phyloP scores from a whole-genome alignment of 2,113 vertebrate genomes.

The Pholis gunnellus region DNA sequence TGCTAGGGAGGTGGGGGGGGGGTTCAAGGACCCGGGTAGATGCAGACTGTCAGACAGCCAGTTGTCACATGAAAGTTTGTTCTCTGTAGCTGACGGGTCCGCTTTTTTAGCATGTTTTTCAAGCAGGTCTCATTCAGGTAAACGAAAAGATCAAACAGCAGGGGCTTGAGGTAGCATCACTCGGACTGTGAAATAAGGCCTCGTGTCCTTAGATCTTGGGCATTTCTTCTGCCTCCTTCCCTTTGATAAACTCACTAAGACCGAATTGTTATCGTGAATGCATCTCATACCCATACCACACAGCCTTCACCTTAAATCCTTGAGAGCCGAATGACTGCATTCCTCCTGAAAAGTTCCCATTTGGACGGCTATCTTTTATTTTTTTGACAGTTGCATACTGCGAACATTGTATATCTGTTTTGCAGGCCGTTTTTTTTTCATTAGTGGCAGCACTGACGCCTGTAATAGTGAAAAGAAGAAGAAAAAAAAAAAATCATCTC shows the following conservation, averaged over 20 bases:
- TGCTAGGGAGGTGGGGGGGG: background rate
- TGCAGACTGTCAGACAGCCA: conserved; percentile 50
- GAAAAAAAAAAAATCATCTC: conserved; percentile 43
- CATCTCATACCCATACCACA: conserved; percentile 48
- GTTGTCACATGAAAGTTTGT: conserved; percentile 67
- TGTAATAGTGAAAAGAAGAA: conserved; percentile 59
- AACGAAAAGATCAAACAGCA: conserved; percentile 74
- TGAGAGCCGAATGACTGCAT: conserved; percentile 37
- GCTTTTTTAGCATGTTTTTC: conserved; percentile 49
- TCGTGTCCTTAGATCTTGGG: conserved; percentile 66
- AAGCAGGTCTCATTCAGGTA: conserved; percentile 63
- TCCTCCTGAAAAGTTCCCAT: conserved; percentile 61
- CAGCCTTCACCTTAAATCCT: conserved; percentile 34
- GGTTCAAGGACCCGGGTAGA: background rate
- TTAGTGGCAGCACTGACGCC: conserved; percentile 60
- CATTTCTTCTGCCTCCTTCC: conserved; percentile 49
- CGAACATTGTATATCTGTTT: conserved; percentile 69
- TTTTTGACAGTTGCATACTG: conserved; percentile 61
- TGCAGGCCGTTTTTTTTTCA: conserved; percentile 60
- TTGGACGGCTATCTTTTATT: conserved; percentile 46
- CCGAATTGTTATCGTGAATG: conserved; percentile 58
- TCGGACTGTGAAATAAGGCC: conserved; percentile 63
- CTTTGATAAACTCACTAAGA: conserved; percentile 62
- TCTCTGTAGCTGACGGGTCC: conserved; percentile 53
- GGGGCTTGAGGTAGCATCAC: conserved; percentile 41